Base-by-base conservation (phyloP, 2,888 invertebrate species). In the Allacma fusca region DNA sequence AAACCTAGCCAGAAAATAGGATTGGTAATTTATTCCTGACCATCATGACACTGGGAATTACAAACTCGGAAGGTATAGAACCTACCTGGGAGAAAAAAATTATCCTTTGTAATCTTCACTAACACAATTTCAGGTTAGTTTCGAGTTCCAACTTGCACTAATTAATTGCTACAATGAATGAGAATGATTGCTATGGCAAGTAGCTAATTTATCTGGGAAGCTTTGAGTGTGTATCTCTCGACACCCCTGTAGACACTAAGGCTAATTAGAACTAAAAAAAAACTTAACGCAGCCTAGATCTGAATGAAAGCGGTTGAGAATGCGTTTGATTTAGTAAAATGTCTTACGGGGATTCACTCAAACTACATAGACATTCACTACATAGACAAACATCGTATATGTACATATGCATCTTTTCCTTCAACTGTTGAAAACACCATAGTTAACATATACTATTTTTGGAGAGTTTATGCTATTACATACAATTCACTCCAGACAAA, bases 71-170 rank as follows among this genome's bases (percentile, higher is more conserved):
- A 40, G 40, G 13, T 40, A 40, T 13, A n/a, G n/a, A n/a, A 50
- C 50, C 50, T 50, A 50, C 50, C 50, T 50, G 9, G 19, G 16
- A n/a, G 50, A 16, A 9, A 19, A 50, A 19, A 50, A n/a, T n/a
- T 50, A 50, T 50, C 50, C 50, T 50, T 50, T 5, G 16, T n/a
- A 50, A 50, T 50, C 50, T 50, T 50, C 50, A 50, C 50, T 19
- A 12, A 50, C 2, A 50, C 4, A 50, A n/a, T 2, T 50, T 19
- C 19, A 50, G n/a, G 5, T 50, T 16, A 50, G n/a, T n/a, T 50
- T 5, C 16, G n/a, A 2, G 50, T 16, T n/a, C 50, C 16, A n/a
- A 50, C 2, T 19, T 19, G 19, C 2, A 50, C 4, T 4, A 50
- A 19, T 2, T 50, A 12, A 13, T 50, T n/a, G 50, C 50, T 50